These are phyloP conservation scores for Lutjanus argentimaculatus DNA, from an alignment of 2,797 vertebrate species.

Conservation along the genomic window DNA sequence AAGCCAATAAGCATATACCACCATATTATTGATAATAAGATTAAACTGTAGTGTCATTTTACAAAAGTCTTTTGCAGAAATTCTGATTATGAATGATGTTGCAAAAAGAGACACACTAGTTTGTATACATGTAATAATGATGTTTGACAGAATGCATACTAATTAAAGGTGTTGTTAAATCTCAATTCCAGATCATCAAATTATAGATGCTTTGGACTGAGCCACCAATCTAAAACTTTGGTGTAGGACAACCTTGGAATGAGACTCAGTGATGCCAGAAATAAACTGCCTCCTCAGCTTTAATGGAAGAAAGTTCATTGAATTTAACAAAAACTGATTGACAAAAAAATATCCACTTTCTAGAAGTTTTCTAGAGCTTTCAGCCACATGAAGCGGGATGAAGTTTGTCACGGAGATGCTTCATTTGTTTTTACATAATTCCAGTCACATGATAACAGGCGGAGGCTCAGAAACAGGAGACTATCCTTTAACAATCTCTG, in stretches of 20 bases:
- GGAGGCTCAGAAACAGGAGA: background rate
- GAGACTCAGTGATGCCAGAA: no score
- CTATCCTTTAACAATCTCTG: slow-evolving; percentile 3
- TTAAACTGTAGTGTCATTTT: background rate
- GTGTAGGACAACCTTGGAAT: no score
- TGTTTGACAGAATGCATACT: background rate
- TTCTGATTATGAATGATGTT: background rate
- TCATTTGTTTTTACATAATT: background rate
- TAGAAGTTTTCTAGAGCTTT: no score
- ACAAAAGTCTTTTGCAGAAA: background rate
- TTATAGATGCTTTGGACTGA: no score
- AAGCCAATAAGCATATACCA: background rate
- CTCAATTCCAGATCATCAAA: no score
- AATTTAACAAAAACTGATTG: no score
- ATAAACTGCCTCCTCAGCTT: no score
- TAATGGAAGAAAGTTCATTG: no score
- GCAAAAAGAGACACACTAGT: background rate
- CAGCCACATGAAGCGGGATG: no score
- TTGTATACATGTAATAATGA: background rate
- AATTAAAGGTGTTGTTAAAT: background rate
- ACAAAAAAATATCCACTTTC: no score
- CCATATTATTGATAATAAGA: background rate
- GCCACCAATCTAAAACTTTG: no score
- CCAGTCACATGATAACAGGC: slow-evolving; percentile 7
- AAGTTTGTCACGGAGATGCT: slow-evolving; percentile 29